Evolutionary conservation across 2,113 vertebrate genomes (phyloP), one percentile per base, ranked within the genome.

Genomic region (human (Homo sapiens)): DNA sequence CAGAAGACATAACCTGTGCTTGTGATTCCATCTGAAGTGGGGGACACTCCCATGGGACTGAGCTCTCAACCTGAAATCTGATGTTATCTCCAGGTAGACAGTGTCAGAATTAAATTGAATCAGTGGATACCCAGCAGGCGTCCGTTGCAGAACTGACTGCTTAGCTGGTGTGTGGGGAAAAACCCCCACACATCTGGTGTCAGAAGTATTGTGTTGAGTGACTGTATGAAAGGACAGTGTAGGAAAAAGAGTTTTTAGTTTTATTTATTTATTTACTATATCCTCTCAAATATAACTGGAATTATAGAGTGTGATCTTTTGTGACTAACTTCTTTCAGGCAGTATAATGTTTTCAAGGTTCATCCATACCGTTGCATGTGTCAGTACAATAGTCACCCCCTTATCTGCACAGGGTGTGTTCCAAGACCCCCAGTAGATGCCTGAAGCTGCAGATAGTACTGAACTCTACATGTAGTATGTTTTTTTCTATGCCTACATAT

Each of bases 271-370:
- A 64, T n/a, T 35, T 35, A 30, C 14, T 13, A 1, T 66, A 57
- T n/a, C 32, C 10, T 81, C 20, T 70, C 76, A 64, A 43, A 72
- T 30, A 32, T 84, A 94, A 92, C 32, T 12, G 38, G 16, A 92
- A 94, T 27, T 87, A 93, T 0, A 96, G 35, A 89, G 55, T 35
- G 43, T 55, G 17, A 68, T 64, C 35, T 64, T 82, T 75, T 85
- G 27, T 64, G 20, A 81, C 11, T 94, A 79, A 48, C 30, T 96
- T 89, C 73, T 97, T 86, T 70, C 0, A 55, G 35, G 32, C 8
- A 78, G 18, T 64, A 68, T 40, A 40, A 40, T 88, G 48, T 73
- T 94, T 96, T 94, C 83, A 96, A 95, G 55, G 50, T 82, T 73
- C 68, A 75, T 45, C 35, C 22, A 72, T 25, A 43, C 12, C 70